Evolutionary conservation across 2,888 invertebrate genomes (phyloP).

Genomic region (Apamea epomidion): DNA sequence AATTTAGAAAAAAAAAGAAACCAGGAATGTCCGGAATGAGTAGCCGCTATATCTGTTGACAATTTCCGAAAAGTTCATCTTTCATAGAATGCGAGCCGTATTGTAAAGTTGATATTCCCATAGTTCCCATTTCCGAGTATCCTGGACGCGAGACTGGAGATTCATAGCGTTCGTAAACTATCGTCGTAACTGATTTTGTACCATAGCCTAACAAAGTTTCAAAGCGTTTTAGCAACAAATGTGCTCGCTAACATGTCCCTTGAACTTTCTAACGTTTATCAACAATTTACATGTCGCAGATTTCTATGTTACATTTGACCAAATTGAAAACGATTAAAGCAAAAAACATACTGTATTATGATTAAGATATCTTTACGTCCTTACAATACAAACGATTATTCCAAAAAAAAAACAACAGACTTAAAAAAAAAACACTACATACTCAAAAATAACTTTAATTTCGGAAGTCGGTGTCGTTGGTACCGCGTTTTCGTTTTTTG

Average conservation of each 20-base stretch:
- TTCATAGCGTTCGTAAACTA: slow-evolving; percentile 53
- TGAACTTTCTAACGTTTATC: slow-evolving; percentile 29
- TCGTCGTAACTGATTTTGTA: slow-evolving; percentile 58
- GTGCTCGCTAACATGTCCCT: slow-evolving; percentile 34
- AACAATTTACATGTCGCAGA: background rate
- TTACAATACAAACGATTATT: background rate
- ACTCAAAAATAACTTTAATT: too few species aligned
- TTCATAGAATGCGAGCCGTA: slow-evolving; percentile 5
- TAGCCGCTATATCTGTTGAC: background rate
- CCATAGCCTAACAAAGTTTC: slow-evolving; percentile 55
- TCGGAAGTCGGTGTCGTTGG: too few species aligned
- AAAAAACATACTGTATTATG: background rate
- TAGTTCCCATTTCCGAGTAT: slow-evolving; percentile 35
- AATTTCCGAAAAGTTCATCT: slow-evolving; percentile 32
- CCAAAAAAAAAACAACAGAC: background rate
- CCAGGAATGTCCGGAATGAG: background rate
- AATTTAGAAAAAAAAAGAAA: background rate
- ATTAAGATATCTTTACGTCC: background rate
- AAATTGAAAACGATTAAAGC: background rate
- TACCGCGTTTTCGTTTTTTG: too few species aligned
- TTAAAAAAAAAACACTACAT: too few species aligned
- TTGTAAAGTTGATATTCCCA: slow-evolving; percentile 21
- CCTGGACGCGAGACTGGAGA: slow-evolving; percentile 39
- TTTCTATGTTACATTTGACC: background rate
- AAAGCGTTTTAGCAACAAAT: slow-evolving; percentile 56